phyloP scores from a whole-genome alignment of 2,113 vertebrate species.

The Tursiops truncatus region DNA sequence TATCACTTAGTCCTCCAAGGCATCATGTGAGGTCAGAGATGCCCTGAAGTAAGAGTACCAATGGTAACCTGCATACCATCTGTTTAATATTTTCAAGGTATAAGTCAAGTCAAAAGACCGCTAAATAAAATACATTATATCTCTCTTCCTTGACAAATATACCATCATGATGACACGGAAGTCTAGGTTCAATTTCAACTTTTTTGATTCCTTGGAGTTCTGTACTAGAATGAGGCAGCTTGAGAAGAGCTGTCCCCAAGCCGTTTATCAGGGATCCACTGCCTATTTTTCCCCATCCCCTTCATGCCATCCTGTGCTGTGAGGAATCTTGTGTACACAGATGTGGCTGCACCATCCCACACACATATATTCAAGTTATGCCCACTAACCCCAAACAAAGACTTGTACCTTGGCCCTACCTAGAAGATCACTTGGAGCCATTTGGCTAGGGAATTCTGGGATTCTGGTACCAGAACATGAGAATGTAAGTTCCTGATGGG shows the following conservation, averaged over 20 bases:
- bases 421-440: neutral
- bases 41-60: neutral
- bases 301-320: neutral
- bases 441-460: neutral
- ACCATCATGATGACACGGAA: neutral
- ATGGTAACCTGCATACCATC: neutral
- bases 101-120: neutral
- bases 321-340: neutral
- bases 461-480: neutral
- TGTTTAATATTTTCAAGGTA: conserved; percentile 32
- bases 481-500: neutral
- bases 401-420: neutral
- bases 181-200: neutral
- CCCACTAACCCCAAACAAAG: neutral
- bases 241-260: neutral
- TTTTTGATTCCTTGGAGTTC: neutral
- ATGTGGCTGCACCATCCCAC: neutral
- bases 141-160: neutral
- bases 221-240: neutral
- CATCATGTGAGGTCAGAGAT: neutral
- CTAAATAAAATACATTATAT: neutral
- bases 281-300: neutral
- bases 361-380: neutral
- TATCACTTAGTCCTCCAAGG: neutral
- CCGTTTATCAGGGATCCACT: neutral